phyloP scores from a whole-genome alignment of 2,797 vertebrate genomes.

The Spheniscus humboldti region DNA sequence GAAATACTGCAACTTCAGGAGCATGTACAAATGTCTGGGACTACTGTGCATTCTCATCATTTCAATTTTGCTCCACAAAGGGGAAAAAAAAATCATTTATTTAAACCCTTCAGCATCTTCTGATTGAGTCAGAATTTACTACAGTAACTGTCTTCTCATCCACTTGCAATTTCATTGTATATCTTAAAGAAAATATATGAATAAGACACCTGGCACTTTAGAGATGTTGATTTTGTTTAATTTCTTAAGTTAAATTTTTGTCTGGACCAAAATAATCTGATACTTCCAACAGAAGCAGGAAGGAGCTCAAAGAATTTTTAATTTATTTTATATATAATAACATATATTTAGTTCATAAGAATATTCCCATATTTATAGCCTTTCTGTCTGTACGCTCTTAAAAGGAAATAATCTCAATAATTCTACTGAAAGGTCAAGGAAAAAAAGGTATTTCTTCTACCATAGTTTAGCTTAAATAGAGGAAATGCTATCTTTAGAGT shows the following conservation, averaged over 20 bases:
- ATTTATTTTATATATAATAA: not conserved
- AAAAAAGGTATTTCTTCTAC: not conserved
- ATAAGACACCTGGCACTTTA: not conserved
- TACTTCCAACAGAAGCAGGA: not conserved
- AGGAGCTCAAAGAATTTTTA: not conserved
- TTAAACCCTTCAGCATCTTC: not conserved
- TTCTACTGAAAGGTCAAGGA: not conserved
- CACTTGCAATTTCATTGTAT: not conserved
- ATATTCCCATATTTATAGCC: not conserved
- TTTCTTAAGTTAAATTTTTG: not conserved
- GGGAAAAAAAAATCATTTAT: not conserved
- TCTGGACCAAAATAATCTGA: not conserved
- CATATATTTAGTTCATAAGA: not conserved
- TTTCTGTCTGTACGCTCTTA: not conserved
- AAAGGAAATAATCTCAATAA: not conserved
- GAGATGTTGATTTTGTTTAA: not conserved
- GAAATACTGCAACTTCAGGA: not conserved
- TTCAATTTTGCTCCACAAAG: not conserved
- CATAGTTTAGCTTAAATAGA: not conserved
- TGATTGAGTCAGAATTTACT: not conserved
- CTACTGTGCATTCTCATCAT: not conserved
- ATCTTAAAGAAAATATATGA: not conserved
- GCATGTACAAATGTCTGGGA: fast-evolving
- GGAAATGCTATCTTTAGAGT: not conserved
- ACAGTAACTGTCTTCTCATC: not conserved